Conservation (phyloP, 30 jellyfish, hydroid and myxozoan species). For the Nemopilema nomurai region DNA sequence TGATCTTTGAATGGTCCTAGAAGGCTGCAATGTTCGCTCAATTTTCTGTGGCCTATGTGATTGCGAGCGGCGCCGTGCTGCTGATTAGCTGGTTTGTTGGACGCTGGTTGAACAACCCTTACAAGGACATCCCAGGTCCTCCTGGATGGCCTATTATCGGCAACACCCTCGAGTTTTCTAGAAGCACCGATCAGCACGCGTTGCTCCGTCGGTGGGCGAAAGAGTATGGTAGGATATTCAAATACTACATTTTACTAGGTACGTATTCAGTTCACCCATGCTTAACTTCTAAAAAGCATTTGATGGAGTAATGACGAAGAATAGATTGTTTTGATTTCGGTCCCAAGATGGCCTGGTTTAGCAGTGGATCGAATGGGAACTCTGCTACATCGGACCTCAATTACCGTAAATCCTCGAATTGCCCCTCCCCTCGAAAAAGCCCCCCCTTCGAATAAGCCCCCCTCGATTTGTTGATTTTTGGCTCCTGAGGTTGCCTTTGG, state of each 20-base stretch:
- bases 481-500: too few relatives aligned
- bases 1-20: background rate
- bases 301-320: background rate
- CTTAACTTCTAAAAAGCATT: background rate
- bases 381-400: too few relatives aligned
- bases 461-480: too few relatives aligned
- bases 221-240: constrained; percentile 53
- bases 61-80: background rate
- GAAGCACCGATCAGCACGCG: constrained; percentile 47
- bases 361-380: too few relatives aligned
- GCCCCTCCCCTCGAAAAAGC: too few relatives aligned
- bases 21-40: background rate
- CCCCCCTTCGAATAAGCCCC: too few relatives aligned
- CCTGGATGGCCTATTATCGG: constrained; percentile 50
- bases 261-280: background rate
- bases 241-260: constrained; percentile 53
- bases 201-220: constrained; percentile 47
- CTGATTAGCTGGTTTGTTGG: background rate
- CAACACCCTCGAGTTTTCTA: constrained; percentile 45
- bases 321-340: background rate
- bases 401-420: too few relatives aligned
- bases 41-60: background rate
- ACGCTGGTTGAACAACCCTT: constrained; percentile 11
- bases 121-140: constrained; percentile 51
- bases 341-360: too few relatives aligned